These are phyloP conservation scores for Sciurus niger DNA, from an alignment of 2,113 vertebrate genomes.

Conservation along the genomic window DNA sequence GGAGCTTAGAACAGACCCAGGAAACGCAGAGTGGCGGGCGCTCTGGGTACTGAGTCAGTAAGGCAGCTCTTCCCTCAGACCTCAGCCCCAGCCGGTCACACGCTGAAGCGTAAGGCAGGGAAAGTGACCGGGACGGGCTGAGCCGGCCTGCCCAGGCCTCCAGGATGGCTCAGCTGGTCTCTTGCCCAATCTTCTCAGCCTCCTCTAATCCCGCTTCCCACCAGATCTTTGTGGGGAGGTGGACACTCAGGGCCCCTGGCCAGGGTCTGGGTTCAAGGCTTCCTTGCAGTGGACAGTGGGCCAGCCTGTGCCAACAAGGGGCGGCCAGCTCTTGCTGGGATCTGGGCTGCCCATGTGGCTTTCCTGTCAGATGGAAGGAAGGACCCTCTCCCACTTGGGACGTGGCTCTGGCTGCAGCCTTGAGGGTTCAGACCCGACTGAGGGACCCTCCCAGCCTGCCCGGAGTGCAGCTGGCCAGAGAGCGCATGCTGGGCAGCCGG, in stretches of 20 bases:
- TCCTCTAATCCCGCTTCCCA: not conserved
- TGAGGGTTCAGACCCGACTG: not conserved
- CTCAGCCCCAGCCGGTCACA: not conserved
- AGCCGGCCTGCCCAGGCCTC: too few species aligned
- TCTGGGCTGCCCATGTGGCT: not conserved
- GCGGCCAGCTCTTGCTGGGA: not conserved
- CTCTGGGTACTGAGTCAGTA: too few species aligned
- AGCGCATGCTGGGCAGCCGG: too few species aligned
- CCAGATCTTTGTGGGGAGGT: not conserved
- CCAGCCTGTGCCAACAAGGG: fast-evolving
- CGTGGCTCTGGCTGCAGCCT: not conserved
- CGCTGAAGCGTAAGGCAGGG: fast-evolving
- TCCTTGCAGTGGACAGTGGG: not conserved
- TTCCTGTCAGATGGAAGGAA: not conserved
- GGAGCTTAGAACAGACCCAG: not conserved
- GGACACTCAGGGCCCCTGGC: too few species aligned
- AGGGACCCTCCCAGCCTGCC: not conserved
- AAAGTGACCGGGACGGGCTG: not conserved
- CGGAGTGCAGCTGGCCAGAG: not conserved
- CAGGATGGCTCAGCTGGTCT: too few species aligned
- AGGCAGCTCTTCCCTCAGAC: too few species aligned
- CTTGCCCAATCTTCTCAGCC: not conserved
- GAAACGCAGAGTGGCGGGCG: not conserved
- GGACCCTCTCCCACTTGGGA: not conserved
- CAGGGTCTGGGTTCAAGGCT: not conserved